Evolutionary conservation across 2,797 vertebrate species (phyloP), one percentile per base, ranked within the genome.

Genomic region (Phoxinus dragarum): DNA sequence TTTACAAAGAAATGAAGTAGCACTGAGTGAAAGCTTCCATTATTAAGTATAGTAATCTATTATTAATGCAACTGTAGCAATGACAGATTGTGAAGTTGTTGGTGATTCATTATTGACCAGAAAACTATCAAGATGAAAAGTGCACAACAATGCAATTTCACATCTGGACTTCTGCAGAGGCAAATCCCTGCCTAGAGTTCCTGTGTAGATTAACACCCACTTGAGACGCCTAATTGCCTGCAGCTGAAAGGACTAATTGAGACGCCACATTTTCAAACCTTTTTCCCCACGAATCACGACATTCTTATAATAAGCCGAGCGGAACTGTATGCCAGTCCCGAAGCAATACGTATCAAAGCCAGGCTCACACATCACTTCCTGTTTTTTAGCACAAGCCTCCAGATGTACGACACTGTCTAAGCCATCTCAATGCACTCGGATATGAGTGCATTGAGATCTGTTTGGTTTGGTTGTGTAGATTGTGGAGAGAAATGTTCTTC

Each of bases 171-270:
- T 88, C 68, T 80, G 87, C 87, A 89, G 89, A 93, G 92, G 93
- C 92, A 94, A 94, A 94, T 95, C 92, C 93, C 92, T 86, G 88
- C 94, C 92, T 94, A 93, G 90, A 92, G 94, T 93, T 94, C 93
- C 93, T 91, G 90, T 92, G 91, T 93, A 94, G 92, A 95, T 95
- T 95, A 96, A 94, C 93, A 95, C 93, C 93, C 94, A 95, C 94
- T 94, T 93, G 93, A 95, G 94, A 95, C 92, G 75, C 90, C 92
- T 96, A 96, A 96, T 93, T 94, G 93, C 93, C 96, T 95, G 94
- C 94, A 94, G 94, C 93, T 95, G 95, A 95, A 95, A 94, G 92
- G 92, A 93, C 93, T 96, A 96, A 96, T 91, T 96, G 92, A 96
- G 92, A 89, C 93, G 93, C 93, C 95, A 93, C 95, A 95, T 93